A percentile compares a stretch with the other conserved stretches of the same genome.
These are phyloP conservation scores for Oreochromis mossambicus DNA, from an alignment of 2,797 vertebrate genomes.

Conservation along the genomic window DNA sequence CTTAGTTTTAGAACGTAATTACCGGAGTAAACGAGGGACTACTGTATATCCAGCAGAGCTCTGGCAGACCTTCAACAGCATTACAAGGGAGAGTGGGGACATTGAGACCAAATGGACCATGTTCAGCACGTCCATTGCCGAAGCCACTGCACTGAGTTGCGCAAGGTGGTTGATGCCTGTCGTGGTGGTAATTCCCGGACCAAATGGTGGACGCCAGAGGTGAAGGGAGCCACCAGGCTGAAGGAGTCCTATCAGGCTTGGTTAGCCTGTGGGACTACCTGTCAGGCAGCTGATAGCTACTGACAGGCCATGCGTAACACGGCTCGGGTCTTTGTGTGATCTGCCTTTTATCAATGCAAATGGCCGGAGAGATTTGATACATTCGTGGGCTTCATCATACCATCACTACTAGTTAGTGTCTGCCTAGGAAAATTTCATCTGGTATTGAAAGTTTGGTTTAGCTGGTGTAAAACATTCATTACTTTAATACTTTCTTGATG, in stretches of 20 bases:
- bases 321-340: not conserved
- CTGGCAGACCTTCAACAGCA: not conserved
- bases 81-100: not conserved
- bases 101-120: not conserved
- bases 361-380: too few species aligned
- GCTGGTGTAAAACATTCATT: too few species aligned
- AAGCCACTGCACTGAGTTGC: not conserved
- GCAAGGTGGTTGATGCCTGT: not conserved
- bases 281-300: not conserved
- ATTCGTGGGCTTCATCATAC: too few species aligned
- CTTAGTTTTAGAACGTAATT: not conserved
- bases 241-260: not conserved
- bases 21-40: not conserved
- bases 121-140: not conserved
- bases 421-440: too few species aligned
- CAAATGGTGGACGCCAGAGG: not conserved
- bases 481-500: not conserved
- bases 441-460: too few species aligned
- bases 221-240: not conserved
- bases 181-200: not conserved
- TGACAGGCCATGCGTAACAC: not conserved
- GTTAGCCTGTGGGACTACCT: not conserved
- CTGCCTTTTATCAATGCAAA: too few species aligned
- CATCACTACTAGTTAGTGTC: too few species aligned
- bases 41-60: not conserved